Percentiles rank a stretch among this genome's conserved stretches.
Conservation (phyloP, 2,797 vertebrate genomes). For the Toxotes lorentzi region DNA sequence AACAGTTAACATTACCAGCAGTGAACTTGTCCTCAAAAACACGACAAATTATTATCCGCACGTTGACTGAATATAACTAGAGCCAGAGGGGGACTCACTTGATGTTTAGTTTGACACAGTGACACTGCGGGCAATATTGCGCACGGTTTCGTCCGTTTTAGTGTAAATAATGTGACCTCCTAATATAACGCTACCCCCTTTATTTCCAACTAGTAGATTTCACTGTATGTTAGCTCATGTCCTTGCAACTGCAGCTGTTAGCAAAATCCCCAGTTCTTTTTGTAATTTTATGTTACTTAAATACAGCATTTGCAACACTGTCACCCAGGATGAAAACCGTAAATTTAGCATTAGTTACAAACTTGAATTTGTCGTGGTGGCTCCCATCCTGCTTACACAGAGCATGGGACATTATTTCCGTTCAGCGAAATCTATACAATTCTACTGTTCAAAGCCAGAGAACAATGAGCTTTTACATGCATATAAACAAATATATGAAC, state of each 20-base stretch:
- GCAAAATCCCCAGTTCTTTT: slow-evolving; percentile 30
- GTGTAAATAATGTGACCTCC: slow-evolving; percentile 56
- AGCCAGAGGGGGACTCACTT: slow-evolving; percentile 13
- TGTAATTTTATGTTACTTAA: background rate
- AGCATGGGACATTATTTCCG: slow-evolving; percentile 70
- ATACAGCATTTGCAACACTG: slow-evolving; percentile 15
- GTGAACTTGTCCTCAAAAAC: slow-evolving; percentile 32
- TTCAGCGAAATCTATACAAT: slow-evolving; percentile 59
- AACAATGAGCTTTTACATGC: slow-evolving; percentile 55
- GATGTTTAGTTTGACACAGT: slow-evolving; percentile 66
- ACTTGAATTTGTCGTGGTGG: slow-evolving; percentile 41
- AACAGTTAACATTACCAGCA: slow-evolving; percentile 34
- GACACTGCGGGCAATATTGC: slow-evolving; percentile 72
- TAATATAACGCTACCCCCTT: slow-evolving; percentile 43
- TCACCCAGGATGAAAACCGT: slow-evolving; percentile 18
- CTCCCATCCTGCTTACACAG: slow-evolving; percentile 45
- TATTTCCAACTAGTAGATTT: slow-evolving; percentile 36
- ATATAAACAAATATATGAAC: slow-evolving; percentile 45
- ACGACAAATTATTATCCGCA: slow-evolving; percentile 1
- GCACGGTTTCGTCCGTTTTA: slow-evolving; percentile 62
- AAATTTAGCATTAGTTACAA: slow-evolving; percentile 32
- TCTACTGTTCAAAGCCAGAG: slow-evolving; percentile 36
- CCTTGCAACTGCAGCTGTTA: slow-evolving; percentile 12
- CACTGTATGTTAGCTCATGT: slow-evolving; percentile 23
- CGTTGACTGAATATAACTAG: slow-evolving; percentile 11